Evolutionary conservation across 2,113 vertebrate genomes (phyloP).

Genomic region (Pteropus alecto): DNA sequence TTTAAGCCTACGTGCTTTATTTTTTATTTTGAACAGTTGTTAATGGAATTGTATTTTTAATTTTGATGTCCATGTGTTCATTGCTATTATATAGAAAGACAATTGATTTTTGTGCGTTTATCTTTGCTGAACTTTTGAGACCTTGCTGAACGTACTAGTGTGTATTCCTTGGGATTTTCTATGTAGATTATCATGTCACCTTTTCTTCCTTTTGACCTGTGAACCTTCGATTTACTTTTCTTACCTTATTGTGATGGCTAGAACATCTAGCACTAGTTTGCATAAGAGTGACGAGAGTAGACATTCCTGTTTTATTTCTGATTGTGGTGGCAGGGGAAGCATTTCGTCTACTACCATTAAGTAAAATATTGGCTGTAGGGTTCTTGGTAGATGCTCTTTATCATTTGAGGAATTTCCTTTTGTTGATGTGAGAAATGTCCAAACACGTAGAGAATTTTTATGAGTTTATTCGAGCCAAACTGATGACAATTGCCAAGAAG

Average conservation of each 20-base stretch:
- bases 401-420: background rate
- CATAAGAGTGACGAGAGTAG: background rate
- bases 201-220: too few species aligned
- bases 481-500: too few species aligned
- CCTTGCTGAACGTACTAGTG: background rate
- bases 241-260: too few species aligned
- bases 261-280: background rate
- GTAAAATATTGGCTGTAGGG: background rate
- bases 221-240: too few species aligned
- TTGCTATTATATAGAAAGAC: background rate
- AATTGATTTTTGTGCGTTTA: background rate
- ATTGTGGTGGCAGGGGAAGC: background rate
- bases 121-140: background rate
- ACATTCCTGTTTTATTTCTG: background rate
- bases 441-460: too few species aligned
- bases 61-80: background rate
- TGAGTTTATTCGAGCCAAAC: too few species aligned
- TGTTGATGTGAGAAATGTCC: too few species aligned
- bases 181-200: too few species aligned
- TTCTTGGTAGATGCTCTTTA: background rate
- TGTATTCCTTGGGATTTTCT: background rate
- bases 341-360: background rate
- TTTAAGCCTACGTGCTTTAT: background rate
- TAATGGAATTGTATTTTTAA: conserved; percentile 1
- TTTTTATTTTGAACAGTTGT: conserved; percentile 2